A percentile compares a stretch with the other conserved stretches of the same genome.
These are phyloP conservation scores for Sebastes wilsoni DNA, from an alignment of 2,797 vertebrate genomes.

Conservation along the genomic window DNA sequence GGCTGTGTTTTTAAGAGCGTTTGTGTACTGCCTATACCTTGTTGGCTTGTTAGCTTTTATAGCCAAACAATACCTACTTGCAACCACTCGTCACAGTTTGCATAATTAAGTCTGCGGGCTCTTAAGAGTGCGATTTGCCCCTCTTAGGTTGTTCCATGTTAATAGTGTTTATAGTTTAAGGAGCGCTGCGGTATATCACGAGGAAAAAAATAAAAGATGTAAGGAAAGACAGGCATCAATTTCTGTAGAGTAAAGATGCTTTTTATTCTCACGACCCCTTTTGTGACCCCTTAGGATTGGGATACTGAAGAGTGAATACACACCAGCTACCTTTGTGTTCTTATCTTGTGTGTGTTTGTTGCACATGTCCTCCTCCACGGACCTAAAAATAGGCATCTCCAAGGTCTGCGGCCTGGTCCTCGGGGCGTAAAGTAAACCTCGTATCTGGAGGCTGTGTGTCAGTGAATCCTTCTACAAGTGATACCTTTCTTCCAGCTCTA, in stretches of 20 bases:
- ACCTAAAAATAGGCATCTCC: slow-evolving; percentile 46
- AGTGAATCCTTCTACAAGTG: slow-evolving; percentile 21
- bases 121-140: background rate
- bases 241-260: background rate
- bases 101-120: background rate
- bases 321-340: background rate
- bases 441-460: slow-evolving; percentile 2
- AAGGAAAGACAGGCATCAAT: background rate
- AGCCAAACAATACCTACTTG: background rate
- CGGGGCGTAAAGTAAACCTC: slow-evolving; percentile 4
- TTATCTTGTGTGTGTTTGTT: slow-evolving; percentile 7
- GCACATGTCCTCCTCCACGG: background rate
- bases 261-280: background rate
- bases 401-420: slow-evolving; percentile 32
- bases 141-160: background rate
- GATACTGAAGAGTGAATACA: background rate
- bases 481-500: slow-evolving; percentile 20
- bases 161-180: background rate
- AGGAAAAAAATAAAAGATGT: background rate
- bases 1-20: background rate
- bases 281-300: background rate
- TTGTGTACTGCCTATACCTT: background rate
- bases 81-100: background rate
- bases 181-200: background rate
- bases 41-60: background rate